Conservation (phyloP, 2,888 invertebrate species). For the Torymus tubicola region DNA sequence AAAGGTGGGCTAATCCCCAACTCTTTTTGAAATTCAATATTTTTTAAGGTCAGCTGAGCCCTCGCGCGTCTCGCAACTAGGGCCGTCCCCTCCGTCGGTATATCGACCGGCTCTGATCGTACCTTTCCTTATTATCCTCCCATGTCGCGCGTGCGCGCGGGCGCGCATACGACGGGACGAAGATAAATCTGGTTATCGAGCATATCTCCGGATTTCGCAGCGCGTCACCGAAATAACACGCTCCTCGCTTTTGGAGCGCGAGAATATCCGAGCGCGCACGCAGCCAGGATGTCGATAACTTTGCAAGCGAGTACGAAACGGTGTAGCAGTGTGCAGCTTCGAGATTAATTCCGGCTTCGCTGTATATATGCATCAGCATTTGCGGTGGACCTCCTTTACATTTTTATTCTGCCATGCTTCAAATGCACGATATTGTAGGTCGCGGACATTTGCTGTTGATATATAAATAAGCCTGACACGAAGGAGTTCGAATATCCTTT, state of each 20-base stretch:
- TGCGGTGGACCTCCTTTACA: constrained; percentile 6
- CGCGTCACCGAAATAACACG: not conserved
- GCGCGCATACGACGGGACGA: not conserved
- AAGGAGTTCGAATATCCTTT: too few species aligned
- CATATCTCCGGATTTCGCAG: not conserved
- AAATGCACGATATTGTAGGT: too few species aligned
- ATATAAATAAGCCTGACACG: too few species aligned
- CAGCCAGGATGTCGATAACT: constrained; percentile 24
- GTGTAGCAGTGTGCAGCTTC: not conserved
- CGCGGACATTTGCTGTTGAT: too few species aligned
- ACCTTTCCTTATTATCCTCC: constrained; percentile 1
- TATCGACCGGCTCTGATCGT: too few species aligned
- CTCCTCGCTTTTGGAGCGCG: too few species aligned
- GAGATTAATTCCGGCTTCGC: constrained; percentile 27
- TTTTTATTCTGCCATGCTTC: not conserved
- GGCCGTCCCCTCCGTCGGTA: too few species aligned
- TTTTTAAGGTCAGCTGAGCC: constrained; percentile 18
- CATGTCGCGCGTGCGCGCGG: too few species aligned
- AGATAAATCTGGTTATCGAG: constrained; percentile 10
- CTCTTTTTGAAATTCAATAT: not conserved
- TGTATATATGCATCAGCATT: not conserved
- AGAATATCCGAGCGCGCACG: too few species aligned
- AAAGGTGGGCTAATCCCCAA: constrained; percentile 10
- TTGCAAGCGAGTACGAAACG: constrained; percentile 23
- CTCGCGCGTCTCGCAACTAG: not conserved